A percentile compares a stretch with the other conserved stretches of the same genome.
These are phyloP conservation scores for Clarias gariepinus DNA, from an alignment of 2,113 vertebrate genomes.

Conservation along the genomic window DNA sequence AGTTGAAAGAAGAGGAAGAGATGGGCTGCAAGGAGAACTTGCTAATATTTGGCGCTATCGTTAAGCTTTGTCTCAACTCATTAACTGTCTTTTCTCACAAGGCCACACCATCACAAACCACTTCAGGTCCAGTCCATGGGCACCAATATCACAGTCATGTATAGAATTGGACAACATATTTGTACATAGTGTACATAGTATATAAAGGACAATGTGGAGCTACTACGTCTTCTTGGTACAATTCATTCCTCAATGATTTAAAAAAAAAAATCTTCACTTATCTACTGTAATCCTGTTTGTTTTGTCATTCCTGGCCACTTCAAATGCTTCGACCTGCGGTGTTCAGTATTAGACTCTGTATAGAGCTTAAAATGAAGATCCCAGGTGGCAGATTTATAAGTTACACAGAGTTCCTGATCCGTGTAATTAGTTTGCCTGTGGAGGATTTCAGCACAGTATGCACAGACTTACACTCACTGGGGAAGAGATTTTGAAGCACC, in stretches of 20 bases:
- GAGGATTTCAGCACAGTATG: constrained; percentile 35
- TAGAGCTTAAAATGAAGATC: constrained; percentile 30
- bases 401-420: constrained; percentile 41
- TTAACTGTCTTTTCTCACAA: constrained; percentile 38
- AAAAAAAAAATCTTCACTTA: background rate
- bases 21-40: constrained; percentile 7
- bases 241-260: background rate
- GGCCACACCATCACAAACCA: constrained; percentile 19
- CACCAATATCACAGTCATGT: constrained; percentile 5
- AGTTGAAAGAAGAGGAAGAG: constrained; percentile 14
- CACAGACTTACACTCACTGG: constrained; percentile 37
- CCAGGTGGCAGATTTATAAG: constrained; percentile 39
- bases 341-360: background rate
- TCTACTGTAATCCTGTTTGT: constrained; percentile 9
- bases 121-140: background rate
- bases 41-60: constrained; percentile 13
- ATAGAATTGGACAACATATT: constrained; percentile 1
- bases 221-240: background rate
- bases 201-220: background rate
- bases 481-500: constrained; percentile 33
- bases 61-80: constrained; percentile 35
- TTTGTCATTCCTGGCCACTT: constrained; percentile 4
- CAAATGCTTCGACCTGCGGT: constrained; percentile 29
- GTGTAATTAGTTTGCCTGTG: constrained; percentile 45
- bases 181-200: background rate